Conservation (phyloP, 2,888 invertebrate species). For the Deilephila elpenor region DNA sequence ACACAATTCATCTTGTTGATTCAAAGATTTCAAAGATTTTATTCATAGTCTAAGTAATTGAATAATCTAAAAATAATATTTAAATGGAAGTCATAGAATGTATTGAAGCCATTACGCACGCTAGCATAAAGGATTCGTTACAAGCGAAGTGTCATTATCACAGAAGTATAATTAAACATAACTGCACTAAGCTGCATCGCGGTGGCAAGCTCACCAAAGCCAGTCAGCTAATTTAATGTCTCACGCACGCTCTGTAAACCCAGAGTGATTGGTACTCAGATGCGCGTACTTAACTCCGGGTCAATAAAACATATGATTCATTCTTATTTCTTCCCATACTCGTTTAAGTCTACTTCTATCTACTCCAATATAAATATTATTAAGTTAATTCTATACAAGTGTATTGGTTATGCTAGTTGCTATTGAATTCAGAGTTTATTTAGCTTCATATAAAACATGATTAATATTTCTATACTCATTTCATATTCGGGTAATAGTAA, state of each 20-base stretch:
- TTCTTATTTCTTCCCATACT: slow-evolving; percentile 16
- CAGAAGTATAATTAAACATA: slow-evolving; percentile 8
- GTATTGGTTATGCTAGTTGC: background rate
- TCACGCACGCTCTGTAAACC: slow-evolving; percentile 51
- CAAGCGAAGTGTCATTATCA: slow-evolving; percentile 15
- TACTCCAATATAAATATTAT: background rate
- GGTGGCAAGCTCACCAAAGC: slow-evolving; percentile 36
- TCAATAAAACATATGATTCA: slow-evolving; percentile 61
- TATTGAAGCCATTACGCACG: background rate
- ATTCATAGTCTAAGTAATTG: too few species aligned
- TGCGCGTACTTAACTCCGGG: slow-evolving; percentile 48
- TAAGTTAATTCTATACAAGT: background rate
- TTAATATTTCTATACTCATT: slow-evolving; percentile 16
- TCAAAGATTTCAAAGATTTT: too few species aligned
- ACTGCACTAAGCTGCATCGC: slow-evolving; percentile 11
- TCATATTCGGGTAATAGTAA: background rate
- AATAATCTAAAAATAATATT: background rate
- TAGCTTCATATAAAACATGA: background rate
- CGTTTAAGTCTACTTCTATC: background rate
- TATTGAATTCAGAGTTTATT: background rate
- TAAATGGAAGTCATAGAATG: background rate
- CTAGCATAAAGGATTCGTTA: slow-evolving; percentile 34
- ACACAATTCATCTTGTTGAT: too few species aligned
- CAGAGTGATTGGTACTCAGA: slow-evolving; percentile 49
- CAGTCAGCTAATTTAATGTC: slow-evolving; percentile 47